A percentile compares a stretch with the other conserved stretches of the same genome.
phyloP scores from a whole-genome alignment of 1,140 invertebrate species.

The Drosophila erecta region DNA sequence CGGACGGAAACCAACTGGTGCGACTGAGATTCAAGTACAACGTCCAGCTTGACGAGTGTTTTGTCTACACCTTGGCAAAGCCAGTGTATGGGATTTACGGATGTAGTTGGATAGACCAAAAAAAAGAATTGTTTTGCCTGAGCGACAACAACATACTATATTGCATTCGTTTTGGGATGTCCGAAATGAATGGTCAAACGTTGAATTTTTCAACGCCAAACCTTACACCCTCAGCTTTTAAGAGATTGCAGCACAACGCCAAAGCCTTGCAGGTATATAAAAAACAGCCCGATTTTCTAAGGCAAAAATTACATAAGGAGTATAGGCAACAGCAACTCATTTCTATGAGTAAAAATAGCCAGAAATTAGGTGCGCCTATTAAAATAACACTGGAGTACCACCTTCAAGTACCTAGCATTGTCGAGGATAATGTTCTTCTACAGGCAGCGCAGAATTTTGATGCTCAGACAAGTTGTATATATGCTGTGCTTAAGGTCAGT shows the following conservation, averaged over 20 bases:
- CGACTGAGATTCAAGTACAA: slow-evolving; percentile 59
- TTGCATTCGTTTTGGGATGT: slow-evolving; percentile 51
- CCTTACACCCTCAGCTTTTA: slow-evolving; percentile 36
- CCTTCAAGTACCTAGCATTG: slow-evolving; percentile 36
- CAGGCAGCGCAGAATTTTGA: slow-evolving; percentile 4
- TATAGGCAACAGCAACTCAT: slow-evolving; percentile 66
- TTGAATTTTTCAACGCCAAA: slow-evolving; percentile 11
- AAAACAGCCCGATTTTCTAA: slow-evolving; percentile 35
- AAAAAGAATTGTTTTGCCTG: slow-evolving; percentile 67
- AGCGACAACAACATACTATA: slow-evolving; percentile 81
- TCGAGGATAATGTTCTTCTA: slow-evolving; percentile 16
- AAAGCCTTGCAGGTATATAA: slow-evolving; percentile 43
- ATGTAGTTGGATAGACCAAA: slow-evolving; percentile 64
- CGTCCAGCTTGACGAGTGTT: slow-evolving; percentile 47
- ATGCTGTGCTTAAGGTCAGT: slow-evolving; percentile 42
- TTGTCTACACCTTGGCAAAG: slow-evolving; percentile 41
- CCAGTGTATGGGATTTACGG: slow-evolving; percentile 62
- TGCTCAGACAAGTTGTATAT: slow-evolving; percentile 12
- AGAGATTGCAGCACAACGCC: slow-evolving; percentile 38
- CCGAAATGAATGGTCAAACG: background rate
- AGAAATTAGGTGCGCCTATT: slow-evolving; percentile 3
- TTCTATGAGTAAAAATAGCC: slow-evolving; percentile 38
- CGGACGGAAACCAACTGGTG: slow-evolving; percentile 63
- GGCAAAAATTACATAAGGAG: slow-evolving; percentile 50
- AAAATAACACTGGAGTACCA: slow-evolving; percentile 38